Base-by-base conservation (phyloP, 2,113 vertebrate genomes). In the Penelope pileata region DNA sequence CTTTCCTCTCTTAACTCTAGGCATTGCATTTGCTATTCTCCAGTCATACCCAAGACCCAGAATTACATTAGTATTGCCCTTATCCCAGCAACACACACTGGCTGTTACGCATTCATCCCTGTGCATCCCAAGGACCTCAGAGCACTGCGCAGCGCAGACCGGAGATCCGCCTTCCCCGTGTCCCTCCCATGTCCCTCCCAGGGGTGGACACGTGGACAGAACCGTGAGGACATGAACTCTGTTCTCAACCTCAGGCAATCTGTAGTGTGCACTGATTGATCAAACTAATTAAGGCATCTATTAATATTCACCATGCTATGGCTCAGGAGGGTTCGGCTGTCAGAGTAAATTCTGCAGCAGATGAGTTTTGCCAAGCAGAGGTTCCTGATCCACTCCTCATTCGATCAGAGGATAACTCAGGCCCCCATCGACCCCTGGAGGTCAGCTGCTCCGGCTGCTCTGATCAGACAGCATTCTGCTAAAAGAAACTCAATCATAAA, bases 231-330 rank as follows among this genome's bases (percentile, higher is more conserved):
- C 53, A 54, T 5, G 42, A 86, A 80, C 10, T 42, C 58, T 70
- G 91, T 56, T 40, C 43, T 42, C 76, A 93, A 64, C 93, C 88
- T 54, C 7, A 2, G 83, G 93, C 29, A 1, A 50, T 58, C 72
- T 83, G 50, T 26, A 59, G n/a, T n/a, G 95, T 77, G 59, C 22
- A 62, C 48, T 83, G 95, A 95, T 11, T 91, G 93, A 93, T 58
- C 73, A 75, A 3, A 1, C 63, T 88, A 94, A 95, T 80, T 90
- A 88, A 91, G 62, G 59, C 86, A 48, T 6, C 62, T 24, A 80
- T 96, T 93, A 93, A 95, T 86, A 80, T 67, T 83, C 63, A 69
- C 63, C 45, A 4, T 27, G 68, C 79, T 81, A 76, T 4, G 54
- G 83, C 79, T 88, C 27, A 0, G 53, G 68, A 86, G 77, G 85